Base-by-base conservation (phyloP, 35 echinoderm and acorn worm species). In the Eucidaris tribuloides region DNA sequence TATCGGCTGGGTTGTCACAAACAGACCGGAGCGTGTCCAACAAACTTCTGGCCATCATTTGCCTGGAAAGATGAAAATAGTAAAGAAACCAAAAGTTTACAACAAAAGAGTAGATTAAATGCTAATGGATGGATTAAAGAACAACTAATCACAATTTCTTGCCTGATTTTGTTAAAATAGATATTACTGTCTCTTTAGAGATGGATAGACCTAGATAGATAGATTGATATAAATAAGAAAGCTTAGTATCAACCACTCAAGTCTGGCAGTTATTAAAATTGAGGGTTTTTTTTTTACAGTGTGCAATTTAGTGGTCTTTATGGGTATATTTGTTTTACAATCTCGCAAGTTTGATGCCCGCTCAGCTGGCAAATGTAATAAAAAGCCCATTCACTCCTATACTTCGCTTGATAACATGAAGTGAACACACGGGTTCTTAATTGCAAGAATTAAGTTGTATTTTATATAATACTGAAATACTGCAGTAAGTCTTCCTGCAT, bases 21-120 rank as follows among this genome's bases (percentile, higher is more conserved):
- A 98, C 80, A 23, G 82, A 79, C 45, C 95, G 79, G 19, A 98
- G 58, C 27, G 95, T 89, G 45, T 98, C 95, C 90, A 98, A 54
- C 5, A 98, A 50, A 50, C 74, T 77, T 42, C 95, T 84, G 60
- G 95, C 90, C 45, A 89, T 90, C 90, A 93, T 98, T 93, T 98
- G 95, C 61, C 95, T 98, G 45, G 14, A 77, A 76, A 19, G 27
- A 62, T 78, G 59, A 81, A 63, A 71, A 45, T 31, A 88, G 31
- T 57, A 24, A 59, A 78, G 76, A 39, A 48, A 55, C 35, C 31
- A 40, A 19, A 68, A 45, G 14, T 56, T 27, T 2, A 81, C 14
- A 56, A 56, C 3, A 76, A 42, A 76, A 4, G 5, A 5, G 30
- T 22, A 4, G 37, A 31, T 38, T 9, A n/a, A 31, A 4, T 20